Conservation (phyloP, 37 sponge, comb jelly and placozoan genomes). For the Aplysina aerophoba region DNA sequence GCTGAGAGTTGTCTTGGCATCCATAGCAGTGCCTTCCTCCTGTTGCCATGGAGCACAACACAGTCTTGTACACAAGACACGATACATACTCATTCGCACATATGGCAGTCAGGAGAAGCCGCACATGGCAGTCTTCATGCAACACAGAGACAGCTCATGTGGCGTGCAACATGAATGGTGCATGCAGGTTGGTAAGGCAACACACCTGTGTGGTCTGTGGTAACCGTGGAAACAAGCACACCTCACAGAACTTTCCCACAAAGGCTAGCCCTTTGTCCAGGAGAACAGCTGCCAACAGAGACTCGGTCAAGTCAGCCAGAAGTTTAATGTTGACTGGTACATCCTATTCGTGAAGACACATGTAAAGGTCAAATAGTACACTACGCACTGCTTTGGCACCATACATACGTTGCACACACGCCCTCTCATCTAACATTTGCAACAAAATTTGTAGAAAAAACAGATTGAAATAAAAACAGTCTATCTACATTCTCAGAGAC, state of each 20-base stretch:
- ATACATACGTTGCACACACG: too few species aligned
- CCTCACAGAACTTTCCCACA: constrained; percentile 53
- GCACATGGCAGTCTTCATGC: neutral
- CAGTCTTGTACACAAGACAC: too few species aligned
- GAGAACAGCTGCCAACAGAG: constrained; percentile 71
- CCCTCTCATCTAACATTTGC: too few species aligned
- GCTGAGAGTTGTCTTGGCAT: too few species aligned
- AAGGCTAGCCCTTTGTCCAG: constrained; percentile 65
- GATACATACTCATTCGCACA: constrained; percentile 12
- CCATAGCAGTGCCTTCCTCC: too few species aligned
- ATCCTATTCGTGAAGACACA: constrained; percentile 21
- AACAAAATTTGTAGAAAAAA: neutral
- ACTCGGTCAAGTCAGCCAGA: constrained; percentile 71
- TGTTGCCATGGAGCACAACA: too few species aligned
- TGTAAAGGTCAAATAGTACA: too few species aligned
- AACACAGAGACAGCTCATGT: constrained; percentile 19
- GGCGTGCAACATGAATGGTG: neutral
- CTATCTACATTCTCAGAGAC: neutral
- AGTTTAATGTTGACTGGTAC: constrained; percentile 42
- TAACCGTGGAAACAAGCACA: constrained; percentile 60
- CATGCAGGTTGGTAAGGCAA: too few species aligned
- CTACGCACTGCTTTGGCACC: too few species aligned
- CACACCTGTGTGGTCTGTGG: too few species aligned
- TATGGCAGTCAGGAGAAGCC: neutral
- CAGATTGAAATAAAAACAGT: neutral